phyloP scores from a whole-genome alignment of 2,797 vertebrate species.

The Danio choprae region DNA sequence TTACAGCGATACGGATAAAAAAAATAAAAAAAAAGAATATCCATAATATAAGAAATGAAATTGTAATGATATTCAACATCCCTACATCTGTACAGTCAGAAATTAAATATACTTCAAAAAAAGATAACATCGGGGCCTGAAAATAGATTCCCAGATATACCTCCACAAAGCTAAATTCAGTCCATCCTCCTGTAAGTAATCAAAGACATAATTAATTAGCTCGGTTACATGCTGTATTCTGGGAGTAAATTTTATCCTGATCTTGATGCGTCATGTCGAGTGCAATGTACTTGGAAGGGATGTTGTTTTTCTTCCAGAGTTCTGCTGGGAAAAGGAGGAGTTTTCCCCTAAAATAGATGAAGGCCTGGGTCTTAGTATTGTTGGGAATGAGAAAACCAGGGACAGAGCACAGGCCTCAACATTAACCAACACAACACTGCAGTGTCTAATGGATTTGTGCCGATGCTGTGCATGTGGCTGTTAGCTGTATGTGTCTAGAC shows the following conservation, averaged over 20 bases:
- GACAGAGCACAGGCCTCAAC: neutral
- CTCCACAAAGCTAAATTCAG: neutral
- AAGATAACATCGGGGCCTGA: neutral
- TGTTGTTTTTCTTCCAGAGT: constrained; percentile 32
- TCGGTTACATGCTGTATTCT: neutral
- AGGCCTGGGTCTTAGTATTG: constrained; percentile 29
- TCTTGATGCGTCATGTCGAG: constrained; percentile 11
- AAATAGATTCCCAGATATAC: constrained; percentile 1
- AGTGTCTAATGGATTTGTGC: constrained; percentile 11
- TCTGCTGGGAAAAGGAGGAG: constrained; percentile 37
- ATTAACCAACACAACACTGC: constrained; percentile 19
- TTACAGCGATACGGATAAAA: neutral
- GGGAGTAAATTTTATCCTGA: neutral
- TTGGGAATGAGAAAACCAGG: constrained; percentile 32
- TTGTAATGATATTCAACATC: neutral
- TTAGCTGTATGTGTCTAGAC: constrained; percentile 14
- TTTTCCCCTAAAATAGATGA: neutral
- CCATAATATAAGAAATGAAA: neutral
- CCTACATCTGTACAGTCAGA: neutral
- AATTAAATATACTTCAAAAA: neutral
- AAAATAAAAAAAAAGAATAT: too few species aligned
- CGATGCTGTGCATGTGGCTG: neutral
- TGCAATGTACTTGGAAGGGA: constrained; percentile 20
- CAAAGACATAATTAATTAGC: neutral
- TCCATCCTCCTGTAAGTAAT: neutral